Conservation (phyloP, 2,888 invertebrate species). For the Hirtodrosophila trivittata region DNA sequence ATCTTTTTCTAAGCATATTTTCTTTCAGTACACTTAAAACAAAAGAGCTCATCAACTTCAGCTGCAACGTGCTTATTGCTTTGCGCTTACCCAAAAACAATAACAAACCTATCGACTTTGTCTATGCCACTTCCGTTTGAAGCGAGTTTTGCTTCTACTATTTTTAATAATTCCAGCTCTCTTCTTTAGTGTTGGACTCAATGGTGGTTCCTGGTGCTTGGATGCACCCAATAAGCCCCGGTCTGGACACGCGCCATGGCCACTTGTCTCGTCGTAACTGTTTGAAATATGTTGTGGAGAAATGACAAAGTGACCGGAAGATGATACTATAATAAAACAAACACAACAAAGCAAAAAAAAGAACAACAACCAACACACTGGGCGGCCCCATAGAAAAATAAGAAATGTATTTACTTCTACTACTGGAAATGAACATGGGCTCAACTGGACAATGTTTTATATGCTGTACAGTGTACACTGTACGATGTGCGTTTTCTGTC, state of each 20-base stretch:
- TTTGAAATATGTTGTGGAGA: slow-evolving; percentile 79
- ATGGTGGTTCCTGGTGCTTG: slow-evolving; percentile 20
- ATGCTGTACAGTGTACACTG: slow-evolving; percentile 58
- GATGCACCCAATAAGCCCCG: slow-evolving; percentile 13
- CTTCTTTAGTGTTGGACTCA: slow-evolving; percentile 23
- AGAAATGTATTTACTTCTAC: slow-evolving; percentile 12
- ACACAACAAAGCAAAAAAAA: slow-evolving; percentile 23
- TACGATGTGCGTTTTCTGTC: slow-evolving; percentile 51
- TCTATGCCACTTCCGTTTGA: slow-evolving; percentile 71
- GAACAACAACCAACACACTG: slow-evolving; percentile 8
- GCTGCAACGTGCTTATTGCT: slow-evolving; percentile 12
- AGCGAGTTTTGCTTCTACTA: slow-evolving; percentile 23
- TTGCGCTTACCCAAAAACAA: background rate
- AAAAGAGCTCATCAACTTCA: background rate
- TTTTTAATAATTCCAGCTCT: slow-evolving; percentile 66
- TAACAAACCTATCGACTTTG: slow-evolving; percentile 48
- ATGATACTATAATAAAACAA: slow-evolving; percentile 77
- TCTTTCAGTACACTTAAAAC: slow-evolving; percentile 3
- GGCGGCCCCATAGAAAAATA: slow-evolving; percentile 50
- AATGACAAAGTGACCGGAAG: slow-evolving; percentile 82
- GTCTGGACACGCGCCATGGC: slow-evolving; percentile 62
- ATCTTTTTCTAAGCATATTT: too few relatives aligned
- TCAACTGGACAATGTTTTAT: slow-evolving; percentile 66
- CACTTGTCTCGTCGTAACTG: slow-evolving; percentile 72
- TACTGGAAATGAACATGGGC: slow-evolving; percentile 50